Percentiles rank a stretch among this genome's conserved stretches.
Evolutionary conservation across 2,888 invertebrate species (phyloP).

Genomic region (Rhyacophila evoluta): DNA sequence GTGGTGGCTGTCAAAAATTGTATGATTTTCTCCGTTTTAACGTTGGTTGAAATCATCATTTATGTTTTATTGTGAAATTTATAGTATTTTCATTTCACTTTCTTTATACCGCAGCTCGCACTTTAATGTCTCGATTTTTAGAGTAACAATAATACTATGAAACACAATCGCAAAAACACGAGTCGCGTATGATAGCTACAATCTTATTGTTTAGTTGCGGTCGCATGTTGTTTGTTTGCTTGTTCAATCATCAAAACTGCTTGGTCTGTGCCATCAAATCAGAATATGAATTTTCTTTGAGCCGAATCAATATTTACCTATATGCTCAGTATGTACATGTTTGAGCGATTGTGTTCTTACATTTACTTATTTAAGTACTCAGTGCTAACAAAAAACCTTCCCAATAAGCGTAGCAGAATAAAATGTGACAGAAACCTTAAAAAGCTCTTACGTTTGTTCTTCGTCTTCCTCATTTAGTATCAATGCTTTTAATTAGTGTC

Average conservation of each 20-base stretch:
- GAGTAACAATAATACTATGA: background rate
- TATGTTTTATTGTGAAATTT: too few relatives aligned
- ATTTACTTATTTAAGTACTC: too few relatives aligned
- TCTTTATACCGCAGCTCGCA: background rate
- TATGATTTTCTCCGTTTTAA: too few relatives aligned
- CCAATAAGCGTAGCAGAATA: too few relatives aligned
- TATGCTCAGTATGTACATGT: background rate
- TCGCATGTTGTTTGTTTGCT: constrained; percentile 4
- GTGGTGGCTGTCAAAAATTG: too few relatives aligned
- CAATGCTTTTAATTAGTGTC: too few relatives aligned
- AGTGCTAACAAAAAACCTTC: too few relatives aligned
- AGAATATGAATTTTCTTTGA: constrained; percentile 1
- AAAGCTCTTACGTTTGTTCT: too few relatives aligned
- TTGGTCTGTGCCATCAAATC: constrained; percentile 8
- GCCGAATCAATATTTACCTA: constrained; percentile 8
- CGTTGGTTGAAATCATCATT: too few relatives aligned
- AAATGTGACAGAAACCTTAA: too few relatives aligned
- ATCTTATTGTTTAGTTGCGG: constrained; percentile 12
- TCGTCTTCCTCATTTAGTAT: too few relatives aligned
- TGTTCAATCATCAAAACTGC: constrained; percentile 12
- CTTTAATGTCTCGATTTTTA: background rate
- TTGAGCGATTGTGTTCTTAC: background rate
- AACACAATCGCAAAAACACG: background rate
- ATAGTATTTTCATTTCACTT: too few relatives aligned
- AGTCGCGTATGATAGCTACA: background rate